These are phyloP conservation scores for Oreotrochilus melanogaster DNA, from an alignment of 2,113 vertebrate genomes.

Conservation along the genomic window DNA sequence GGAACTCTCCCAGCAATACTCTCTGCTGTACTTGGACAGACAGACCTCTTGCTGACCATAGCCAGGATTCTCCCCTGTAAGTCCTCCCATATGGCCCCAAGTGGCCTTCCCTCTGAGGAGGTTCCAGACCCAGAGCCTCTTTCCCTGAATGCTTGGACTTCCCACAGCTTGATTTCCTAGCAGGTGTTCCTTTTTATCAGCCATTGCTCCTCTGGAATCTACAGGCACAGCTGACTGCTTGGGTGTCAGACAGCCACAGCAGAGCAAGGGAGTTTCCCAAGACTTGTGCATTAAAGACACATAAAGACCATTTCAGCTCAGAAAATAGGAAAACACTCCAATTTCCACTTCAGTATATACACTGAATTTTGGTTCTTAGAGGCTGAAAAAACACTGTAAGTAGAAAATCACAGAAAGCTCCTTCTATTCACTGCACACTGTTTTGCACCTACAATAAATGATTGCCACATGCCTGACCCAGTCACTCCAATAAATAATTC, in stretches of 20 bases:
- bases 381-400: not conserved
- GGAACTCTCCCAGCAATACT: not conserved
- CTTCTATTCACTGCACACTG: not conserved
- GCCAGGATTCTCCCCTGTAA: not conserved
- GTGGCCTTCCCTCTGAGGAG: not conserved
- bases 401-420: slow-evolving; percentile 9
- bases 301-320: not conserved
- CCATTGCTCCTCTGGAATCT: not conserved
- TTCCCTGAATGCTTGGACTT: not conserved
- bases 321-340: not conserved
- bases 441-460: not conserved
- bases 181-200: not conserved
- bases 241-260: not conserved
- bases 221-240: not conserved
- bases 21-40: not conserved
- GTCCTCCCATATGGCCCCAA: not conserved
- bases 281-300: not conserved
- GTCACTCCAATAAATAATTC: slow-evolving; percentile 20
- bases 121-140: not conserved
- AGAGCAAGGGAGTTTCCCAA: not conserved
- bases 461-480: not conserved
- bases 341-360: not conserved
- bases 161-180: not conserved
- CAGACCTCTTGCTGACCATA: not conserved
- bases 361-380: not conserved